phyloP scores from a whole-genome alignment of 2,113 vertebrate genomes.

The Ammospiza caudacuta region DNA sequence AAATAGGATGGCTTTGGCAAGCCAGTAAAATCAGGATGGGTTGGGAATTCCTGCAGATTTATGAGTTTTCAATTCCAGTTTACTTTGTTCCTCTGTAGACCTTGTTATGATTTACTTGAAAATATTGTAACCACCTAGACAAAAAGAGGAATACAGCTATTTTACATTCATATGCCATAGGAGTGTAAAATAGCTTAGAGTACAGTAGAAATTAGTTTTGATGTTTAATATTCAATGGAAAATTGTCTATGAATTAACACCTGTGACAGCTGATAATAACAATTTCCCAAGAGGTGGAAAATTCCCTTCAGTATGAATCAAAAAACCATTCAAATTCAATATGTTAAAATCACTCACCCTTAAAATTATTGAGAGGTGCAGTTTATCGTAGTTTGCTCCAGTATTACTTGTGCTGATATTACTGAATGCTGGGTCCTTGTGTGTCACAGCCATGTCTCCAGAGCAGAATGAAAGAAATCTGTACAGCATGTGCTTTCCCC shows the following conservation, averaged over 20 bases:
- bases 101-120: background rate
- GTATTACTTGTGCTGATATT: background rate
- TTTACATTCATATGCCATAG: background rate
- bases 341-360: background rate
- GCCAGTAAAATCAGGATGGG: background rate
- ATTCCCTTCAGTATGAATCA: background rate
- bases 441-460: background rate
- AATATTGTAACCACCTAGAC: background rate
- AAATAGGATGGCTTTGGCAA: background rate
- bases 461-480: background rate
- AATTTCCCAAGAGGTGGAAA: background rate
- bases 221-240: background rate
- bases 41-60: background rate
- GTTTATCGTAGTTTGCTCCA: background rate
- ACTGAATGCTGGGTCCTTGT: background rate
- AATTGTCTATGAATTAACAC: background rate
- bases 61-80: background rate
- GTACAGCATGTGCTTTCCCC: accelerated
- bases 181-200: background rate
- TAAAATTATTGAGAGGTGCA: background rate
- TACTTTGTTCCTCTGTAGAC: background rate
- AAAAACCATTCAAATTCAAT: background rate
- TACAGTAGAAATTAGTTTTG: background rate
- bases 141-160: background rate
- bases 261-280: background rate